phyloP scores from a whole-genome alignment of 2,888 invertebrate genomes.

The Schrankia costaestrigalis region DNA sequence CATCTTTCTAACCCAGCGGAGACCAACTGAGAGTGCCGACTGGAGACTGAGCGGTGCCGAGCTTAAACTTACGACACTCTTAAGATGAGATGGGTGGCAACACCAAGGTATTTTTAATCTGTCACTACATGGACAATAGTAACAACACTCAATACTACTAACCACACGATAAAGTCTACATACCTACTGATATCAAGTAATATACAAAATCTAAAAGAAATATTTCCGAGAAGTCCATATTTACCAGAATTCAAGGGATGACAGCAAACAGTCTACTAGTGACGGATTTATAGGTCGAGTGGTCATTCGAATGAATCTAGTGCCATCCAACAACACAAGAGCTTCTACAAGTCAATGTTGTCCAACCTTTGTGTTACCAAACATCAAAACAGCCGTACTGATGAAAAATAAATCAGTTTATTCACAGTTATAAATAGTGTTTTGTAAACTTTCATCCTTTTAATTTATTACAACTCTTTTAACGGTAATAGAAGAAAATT shows the following conservation, averaged over 20 bases:
- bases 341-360: constrained; percentile 10
- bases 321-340: constrained; percentile 6
- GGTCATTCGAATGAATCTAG: constrained; percentile 20
- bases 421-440: constrained; percentile 4
- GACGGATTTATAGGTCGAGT: constrained; percentile 23
- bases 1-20: too few relatives aligned
- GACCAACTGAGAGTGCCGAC: too few relatives aligned
- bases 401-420: background rate
- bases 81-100: too few relatives aligned
- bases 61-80: too few relatives aligned
- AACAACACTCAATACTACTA: too few relatives aligned
- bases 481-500: too few relatives aligned
- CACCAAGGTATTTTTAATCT: too few relatives aligned
- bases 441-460: constrained; percentile 3
- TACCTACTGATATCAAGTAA: too few relatives aligned
- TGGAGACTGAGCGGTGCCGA: too few relatives aligned
- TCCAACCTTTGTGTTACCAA: constrained; percentile 3
- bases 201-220: too few relatives aligned
- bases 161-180: too few relatives aligned
- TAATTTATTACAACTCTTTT: constrained; percentile 6
- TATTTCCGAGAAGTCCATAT: constrained; percentile 9
- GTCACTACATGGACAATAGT: too few relatives aligned
- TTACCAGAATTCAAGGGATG: constrained; percentile 11
- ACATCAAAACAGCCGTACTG: constrained; percentile 4
- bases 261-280: constrained; percentile 16